Conservation (phyloP, 2,888 invertebrate species). For the Dynastes maya region DNA sequence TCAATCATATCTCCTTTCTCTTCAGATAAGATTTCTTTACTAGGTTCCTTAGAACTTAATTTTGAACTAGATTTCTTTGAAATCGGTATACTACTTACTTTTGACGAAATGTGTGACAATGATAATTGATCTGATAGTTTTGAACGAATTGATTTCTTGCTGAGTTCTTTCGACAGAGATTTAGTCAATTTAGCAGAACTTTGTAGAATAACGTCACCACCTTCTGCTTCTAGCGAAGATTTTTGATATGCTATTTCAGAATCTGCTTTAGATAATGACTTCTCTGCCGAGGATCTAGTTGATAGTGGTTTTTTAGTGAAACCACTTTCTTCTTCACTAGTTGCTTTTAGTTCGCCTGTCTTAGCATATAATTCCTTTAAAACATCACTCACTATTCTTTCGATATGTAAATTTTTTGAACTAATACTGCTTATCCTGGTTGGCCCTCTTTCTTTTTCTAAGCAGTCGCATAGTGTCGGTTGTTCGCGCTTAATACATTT, state of each 20-base stretch:
- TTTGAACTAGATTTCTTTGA: conserved; percentile 17
- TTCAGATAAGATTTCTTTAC: not conserved
- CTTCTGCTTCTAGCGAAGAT: not conserved
- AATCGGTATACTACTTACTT: not conserved
- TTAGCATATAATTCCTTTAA: conserved; percentile 2
- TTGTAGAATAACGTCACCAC: conserved; percentile 8
- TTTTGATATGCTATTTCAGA: not conserved
- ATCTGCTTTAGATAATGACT: too few species aligned
- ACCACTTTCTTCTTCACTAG: conserved; percentile 12
- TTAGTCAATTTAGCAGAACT: too few species aligned
- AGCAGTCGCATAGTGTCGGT: conserved; percentile 33
- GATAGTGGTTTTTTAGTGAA: not conserved
- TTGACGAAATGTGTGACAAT: not conserved
- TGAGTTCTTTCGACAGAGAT: not conserved
- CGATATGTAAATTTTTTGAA: conserved; percentile 2
- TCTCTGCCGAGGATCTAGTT: not conserved
- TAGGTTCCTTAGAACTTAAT: not conserved
- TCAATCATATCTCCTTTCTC: not conserved
- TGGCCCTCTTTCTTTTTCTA: not conserved
- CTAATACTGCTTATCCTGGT: not conserved
- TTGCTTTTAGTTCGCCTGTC: not conserved
- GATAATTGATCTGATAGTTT: not conserved
- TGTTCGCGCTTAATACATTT: conserved; percentile 26
- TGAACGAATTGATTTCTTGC: not conserved
- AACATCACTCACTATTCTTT: conserved; percentile 24